Conservation (phyloP, 1,140 invertebrate species). For the Ooceraea biroi region DNA sequence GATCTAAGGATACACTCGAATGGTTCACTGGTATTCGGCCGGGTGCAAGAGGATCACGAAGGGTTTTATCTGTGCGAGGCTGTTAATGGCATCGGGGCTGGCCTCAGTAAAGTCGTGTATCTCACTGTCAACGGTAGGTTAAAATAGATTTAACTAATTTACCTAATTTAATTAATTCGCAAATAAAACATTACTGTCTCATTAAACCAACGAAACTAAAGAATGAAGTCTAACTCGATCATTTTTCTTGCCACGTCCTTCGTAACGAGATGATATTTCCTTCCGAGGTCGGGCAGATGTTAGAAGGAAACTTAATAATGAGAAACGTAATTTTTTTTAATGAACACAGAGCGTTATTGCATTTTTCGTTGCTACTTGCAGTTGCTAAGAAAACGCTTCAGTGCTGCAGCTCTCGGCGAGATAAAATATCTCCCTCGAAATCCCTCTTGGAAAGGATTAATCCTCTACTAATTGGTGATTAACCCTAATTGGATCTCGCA, state of each 20-base stretch:
- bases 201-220: not conserved
- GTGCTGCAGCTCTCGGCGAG: not conserved
- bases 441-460: not conserved
- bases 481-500: constrained; percentile 32
- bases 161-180: not conserved
- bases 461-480: constrained; percentile 42
- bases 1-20: constrained; percentile 91
- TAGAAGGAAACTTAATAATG: constrained; percentile 11
- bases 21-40: constrained; percentile 92
- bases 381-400: not conserved
- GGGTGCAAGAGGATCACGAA: constrained; percentile 93
- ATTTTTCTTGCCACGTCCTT: not conserved
- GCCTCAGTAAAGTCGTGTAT: constrained; percentile 95
- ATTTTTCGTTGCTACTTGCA: not conserved
- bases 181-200: not conserved
- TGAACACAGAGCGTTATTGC: not conserved
- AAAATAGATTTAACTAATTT: not conserved
- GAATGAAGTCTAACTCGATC: not conserved
- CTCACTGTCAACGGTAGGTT: constrained; percentile 94
- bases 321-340: constrained; percentile 21
- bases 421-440: not conserved
- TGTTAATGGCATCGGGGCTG: constrained; percentile 95
- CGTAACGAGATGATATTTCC: not conserved
- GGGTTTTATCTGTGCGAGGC: constrained; percentile 97
- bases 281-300: not conserved